Percentiles rank a stretch among this genome's conserved stretches.
Evolutionary conservation across 2,888 invertebrate genomes (phyloP).

Genomic region (Pandemis corylana): DNA sequence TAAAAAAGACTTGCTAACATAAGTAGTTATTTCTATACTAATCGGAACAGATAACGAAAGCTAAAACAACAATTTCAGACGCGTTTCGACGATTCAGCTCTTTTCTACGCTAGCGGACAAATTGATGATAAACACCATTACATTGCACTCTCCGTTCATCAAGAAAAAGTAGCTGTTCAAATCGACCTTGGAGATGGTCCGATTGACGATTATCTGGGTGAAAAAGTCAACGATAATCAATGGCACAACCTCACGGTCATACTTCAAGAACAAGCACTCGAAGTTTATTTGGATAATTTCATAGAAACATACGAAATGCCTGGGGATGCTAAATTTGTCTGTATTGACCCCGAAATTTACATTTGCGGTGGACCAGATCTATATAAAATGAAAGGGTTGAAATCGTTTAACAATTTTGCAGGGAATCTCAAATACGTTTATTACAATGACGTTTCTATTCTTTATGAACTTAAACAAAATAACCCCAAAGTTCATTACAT

Average conservation of each 20-base stretch:
- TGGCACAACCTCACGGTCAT: conserved; percentile 97
- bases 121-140: conserved; percentile 95
- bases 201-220: conserved; percentile 87
- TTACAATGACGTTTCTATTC: conserved; percentile 95
- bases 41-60: neutral
- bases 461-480: conserved; percentile 93
- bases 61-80: conserved; percentile 85
- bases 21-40: neutral
- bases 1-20: neutral
- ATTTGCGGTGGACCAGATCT: conserved; percentile 95
- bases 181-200: conserved; percentile 94
- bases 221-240: conserved; percentile 88
- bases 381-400: conserved; percentile 92
- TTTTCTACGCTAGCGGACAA: conserved; percentile 97
- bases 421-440: conserved; percentile 96
- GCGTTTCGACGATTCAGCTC: conserved; percentile 94
- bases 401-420: conserved; percentile 93
- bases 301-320: conserved; percentile 89
- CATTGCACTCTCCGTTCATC: conserved; percentile 93
- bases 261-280: conserved; percentile 90
- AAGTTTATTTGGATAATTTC: conserved; percentile 91
- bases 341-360: conserved; percentile 97
- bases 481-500: conserved; percentile 94
- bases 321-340: conserved; percentile 87
- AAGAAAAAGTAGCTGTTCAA: conserved; percentile 93